phyloP scores from a whole-genome alignment of 37 sponge, comb jelly and placozoan genomes.

The Agelas oroides region DNA sequence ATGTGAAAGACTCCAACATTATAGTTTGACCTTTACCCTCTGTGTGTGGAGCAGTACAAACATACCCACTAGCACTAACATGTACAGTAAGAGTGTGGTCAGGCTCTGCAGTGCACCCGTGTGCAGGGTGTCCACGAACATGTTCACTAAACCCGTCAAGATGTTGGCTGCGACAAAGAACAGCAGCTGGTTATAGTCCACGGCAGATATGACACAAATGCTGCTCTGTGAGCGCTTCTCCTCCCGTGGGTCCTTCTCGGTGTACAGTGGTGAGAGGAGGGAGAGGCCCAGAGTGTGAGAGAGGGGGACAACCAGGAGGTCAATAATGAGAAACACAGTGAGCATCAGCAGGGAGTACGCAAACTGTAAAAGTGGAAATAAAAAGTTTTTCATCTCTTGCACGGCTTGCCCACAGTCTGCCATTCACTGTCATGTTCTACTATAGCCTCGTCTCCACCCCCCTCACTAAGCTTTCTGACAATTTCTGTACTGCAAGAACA shows the following conservation, averaged over 20 bases:
- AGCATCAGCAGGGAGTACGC: slow-evolving; percentile 30
- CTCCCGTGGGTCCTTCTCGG: background rate
- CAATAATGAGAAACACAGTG: slow-evolving; percentile 29
- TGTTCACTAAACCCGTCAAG: slow-evolving; percentile 91
- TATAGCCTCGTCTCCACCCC: too few species aligned
- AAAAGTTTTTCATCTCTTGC: too few species aligned
- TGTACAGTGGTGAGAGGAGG: slow-evolving; percentile 5
- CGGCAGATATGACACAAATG: slow-evolving; percentile 75
- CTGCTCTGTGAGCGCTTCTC: background rate
- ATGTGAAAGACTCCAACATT: too few species aligned
- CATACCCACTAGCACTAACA: slow-evolving; percentile 42
- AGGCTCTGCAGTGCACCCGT: slow-evolving; percentile 18
- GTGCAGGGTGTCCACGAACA: slow-evolving; percentile 79
- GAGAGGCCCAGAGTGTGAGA: slow-evolving; percentile 6
- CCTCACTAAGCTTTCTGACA: too few species aligned
- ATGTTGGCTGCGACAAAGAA: slow-evolving; percentile 94
- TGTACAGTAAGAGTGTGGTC: slow-evolving; percentile 49
- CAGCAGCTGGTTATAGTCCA: slow-evolving; percentile 90
- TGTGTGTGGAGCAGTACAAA: slow-evolving; percentile 25
- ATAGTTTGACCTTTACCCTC: slow-evolving; percentile 71
- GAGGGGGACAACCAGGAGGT: slow-evolving; percentile 43
- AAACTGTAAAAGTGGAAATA: slow-evolving; percentile 41
- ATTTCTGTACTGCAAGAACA: too few species aligned
- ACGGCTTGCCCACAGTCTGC: too few species aligned
- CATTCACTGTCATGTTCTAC: too few species aligned